These are phyloP conservation scores for Copidosoma aretas DNA, from an alignment of 2,888 invertebrate species.

Conservation along the genomic window DNA sequence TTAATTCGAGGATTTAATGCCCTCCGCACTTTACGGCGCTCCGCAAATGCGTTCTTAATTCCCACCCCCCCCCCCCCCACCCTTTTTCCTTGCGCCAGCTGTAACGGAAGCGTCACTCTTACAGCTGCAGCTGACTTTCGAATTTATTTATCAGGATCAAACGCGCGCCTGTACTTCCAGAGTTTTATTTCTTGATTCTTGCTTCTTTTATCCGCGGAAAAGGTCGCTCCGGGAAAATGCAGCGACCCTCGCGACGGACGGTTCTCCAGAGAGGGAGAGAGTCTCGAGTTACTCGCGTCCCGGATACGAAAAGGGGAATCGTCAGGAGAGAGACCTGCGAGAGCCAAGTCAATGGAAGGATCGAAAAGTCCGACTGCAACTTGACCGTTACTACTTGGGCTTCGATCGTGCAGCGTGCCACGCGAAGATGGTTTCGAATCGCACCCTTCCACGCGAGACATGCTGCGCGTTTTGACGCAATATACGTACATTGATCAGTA, in stretches of 20 bases:
- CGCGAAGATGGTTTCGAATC: neutral
- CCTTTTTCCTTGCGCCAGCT: neutral
- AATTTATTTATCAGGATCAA: too few relatives aligned
- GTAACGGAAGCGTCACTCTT: neutral
- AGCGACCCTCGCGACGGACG: too few relatives aligned
- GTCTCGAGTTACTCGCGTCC: too few relatives aligned
- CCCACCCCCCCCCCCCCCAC: neutral
- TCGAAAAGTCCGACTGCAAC: slow-evolving; percentile 9
- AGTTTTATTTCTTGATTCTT: too few relatives aligned
- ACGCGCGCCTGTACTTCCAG: too few relatives aligned
- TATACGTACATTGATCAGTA: slow-evolving; percentile 23
- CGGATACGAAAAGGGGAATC: too few relatives aligned
- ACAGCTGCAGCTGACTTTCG: neutral
- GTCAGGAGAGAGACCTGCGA: too few relatives aligned
- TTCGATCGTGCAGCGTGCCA: neutral
- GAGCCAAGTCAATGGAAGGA: neutral
- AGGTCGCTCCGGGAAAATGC: too few relatives aligned
- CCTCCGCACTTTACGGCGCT: too few relatives aligned
- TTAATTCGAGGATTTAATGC: too few relatives aligned
- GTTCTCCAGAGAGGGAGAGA: too few relatives aligned
- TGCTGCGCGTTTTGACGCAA: neutral
- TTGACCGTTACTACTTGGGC: slow-evolving; percentile 8
- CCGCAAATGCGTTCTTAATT: neutral
- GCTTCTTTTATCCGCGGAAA: too few relatives aligned
- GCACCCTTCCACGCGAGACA: neutral